A percentile compares a stretch with the other conserved stretches of the same genome.
Evolutionary conservation across 2,797 vertebrate species (phyloP).

Genomic region (Malacoctenus gilli): DNA sequence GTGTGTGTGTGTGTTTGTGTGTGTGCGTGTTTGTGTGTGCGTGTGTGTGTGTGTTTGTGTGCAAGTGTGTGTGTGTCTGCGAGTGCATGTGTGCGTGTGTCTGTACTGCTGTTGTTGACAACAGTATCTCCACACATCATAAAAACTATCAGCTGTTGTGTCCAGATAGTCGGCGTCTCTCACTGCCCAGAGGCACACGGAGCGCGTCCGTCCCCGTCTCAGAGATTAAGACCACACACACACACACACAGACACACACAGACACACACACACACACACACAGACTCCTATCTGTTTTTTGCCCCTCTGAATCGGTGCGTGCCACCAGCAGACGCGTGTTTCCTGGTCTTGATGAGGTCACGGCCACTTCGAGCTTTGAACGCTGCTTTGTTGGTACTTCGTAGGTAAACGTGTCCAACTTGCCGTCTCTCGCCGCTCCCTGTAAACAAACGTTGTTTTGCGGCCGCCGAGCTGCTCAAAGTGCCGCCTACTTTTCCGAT

Average conservation of each 20-base stretch:
- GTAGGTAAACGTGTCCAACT: too few relatives aligned
- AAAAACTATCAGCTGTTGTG: slow-evolving; percentile 33
- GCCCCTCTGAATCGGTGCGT: too few relatives aligned
- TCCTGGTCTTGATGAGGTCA: too few relatives aligned
- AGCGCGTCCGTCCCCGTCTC: slow-evolving; percentile 8
- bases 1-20: too few relatives aligned
- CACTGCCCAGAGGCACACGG: slow-evolving; percentile 7
- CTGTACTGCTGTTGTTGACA: slow-evolving; percentile 34
- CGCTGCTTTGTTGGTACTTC: too few relatives aligned
- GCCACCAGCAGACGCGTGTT: too few relatives aligned
- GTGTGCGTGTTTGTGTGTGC: slow-evolving; percentile 26
- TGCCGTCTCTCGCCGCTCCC: too few relatives aligned
- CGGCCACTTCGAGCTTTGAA: too few relatives aligned
- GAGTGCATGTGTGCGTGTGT: slow-evolving; percentile 26
- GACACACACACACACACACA: slow-evolving; percentile 11
- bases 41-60: slow-evolving; percentile 21
- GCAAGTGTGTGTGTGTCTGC: slow-evolving; percentile 19
- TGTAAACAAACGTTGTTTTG: too few relatives aligned
- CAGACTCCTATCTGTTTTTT: slow-evolving; percentile 18
- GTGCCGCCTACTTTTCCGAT: too few relatives aligned
- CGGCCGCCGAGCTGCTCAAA: too few relatives aligned
- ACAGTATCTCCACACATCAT: slow-evolving; percentile 27
- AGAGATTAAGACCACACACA: slow-evolving; percentile 45
- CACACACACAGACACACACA: too few relatives aligned
- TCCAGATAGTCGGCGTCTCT: slow-evolving; percentile 19